Base-by-base conservation (phyloP, 2,797 vertebrate species). In the Leptoclinus maculatus region DNA sequence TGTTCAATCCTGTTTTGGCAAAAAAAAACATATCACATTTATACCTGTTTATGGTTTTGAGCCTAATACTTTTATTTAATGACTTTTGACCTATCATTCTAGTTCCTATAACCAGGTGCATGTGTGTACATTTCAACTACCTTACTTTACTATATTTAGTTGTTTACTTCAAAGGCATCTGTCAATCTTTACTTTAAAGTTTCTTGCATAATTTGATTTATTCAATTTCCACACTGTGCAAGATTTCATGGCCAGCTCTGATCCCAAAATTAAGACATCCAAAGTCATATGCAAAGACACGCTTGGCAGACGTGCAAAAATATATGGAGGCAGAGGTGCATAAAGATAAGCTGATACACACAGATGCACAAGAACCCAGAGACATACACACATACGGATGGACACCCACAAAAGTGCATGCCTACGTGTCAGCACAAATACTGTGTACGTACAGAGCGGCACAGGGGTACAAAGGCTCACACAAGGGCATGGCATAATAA, bases 401-500 rank as follows among this genome's bases (percentile, higher is more conserved):
- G 72, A 72, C 32, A 62, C 23, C n/a, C n/a, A 16, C 47, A 66
- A 60, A 59, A 59, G 67, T 59, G 21, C 23, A 57, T 73, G 39
- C 6, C 47, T 76, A 17, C 1, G 13, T 78, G 66, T 41, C 59
- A 45, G 70, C 62, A 79, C 4, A 69, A 58, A 71, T 25, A 65
- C 21, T 74, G 70, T 56, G 51, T n/a, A 17, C 2, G 19, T 41
- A 54, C 60, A 74, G 78, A 80, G 71, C 65, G 66, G 54, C 71
- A 60, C 76, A 58, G 49, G 58, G 65, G 53, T 66, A 84, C 70
- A 81, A 83, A 86, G 67, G 38, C 74, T 36, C 76, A 75, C 74
- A 83, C 72, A 84, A 84, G 76, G 79, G 67, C 81, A 51, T 16
- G 53, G 63, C 72, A 75, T 77, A 76, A 78, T 77, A 88, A 76